These are phyloP conservation scores for Xiphophorus hellerii DNA, from an alignment of 2,113 vertebrate species.

Conservation along the genomic window DNA sequence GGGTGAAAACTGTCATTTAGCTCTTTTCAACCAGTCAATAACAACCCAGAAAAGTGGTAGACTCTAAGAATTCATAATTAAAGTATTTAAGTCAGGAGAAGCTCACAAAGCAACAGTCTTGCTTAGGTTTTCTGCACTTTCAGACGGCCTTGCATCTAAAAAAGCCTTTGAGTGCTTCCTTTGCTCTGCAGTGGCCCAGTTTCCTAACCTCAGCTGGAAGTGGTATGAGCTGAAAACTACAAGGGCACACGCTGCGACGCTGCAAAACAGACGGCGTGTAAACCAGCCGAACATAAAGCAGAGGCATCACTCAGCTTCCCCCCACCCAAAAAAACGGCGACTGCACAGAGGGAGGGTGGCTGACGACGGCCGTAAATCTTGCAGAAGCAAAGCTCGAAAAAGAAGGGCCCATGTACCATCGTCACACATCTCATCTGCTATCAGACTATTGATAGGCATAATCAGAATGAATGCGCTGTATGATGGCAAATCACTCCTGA, in stretches of 20 bases:
- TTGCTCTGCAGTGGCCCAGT: constrained; percentile 8
- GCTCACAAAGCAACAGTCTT: neutral
- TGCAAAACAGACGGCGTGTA: constrained; percentile 35
- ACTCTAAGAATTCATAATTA: neutral
- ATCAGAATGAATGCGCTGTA: constrained; percentile 67
- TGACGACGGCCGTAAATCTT: constrained; percentile 55
- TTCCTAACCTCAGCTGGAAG: constrained; percentile 22
- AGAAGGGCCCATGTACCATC: constrained; percentile 25
- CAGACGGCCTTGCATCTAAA: constrained; percentile 25
- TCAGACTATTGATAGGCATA: constrained; percentile 64
- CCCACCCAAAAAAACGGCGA: constrained; percentile 1
- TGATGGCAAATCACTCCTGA: constrained; percentile 62
- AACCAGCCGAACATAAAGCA: constrained; percentile 30
- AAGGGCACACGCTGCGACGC: constrained; percentile 27
- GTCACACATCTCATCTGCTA: constrained; percentile 50
- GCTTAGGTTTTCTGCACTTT: neutral
- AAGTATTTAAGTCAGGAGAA: constrained; percentile 5
- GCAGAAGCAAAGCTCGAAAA: neutral
- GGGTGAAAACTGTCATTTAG: constrained; percentile 15
- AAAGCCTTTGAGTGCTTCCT: constrained; percentile 18
- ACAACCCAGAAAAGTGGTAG: neutral
- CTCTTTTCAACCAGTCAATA: constrained; percentile 3
- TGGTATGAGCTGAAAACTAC: constrained; percentile 5
- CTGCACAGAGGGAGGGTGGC: neutral
- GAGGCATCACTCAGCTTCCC: neutral